Conservation (phyloP, 2,797 vertebrate species). For the Sebastes elongatus region DNA sequence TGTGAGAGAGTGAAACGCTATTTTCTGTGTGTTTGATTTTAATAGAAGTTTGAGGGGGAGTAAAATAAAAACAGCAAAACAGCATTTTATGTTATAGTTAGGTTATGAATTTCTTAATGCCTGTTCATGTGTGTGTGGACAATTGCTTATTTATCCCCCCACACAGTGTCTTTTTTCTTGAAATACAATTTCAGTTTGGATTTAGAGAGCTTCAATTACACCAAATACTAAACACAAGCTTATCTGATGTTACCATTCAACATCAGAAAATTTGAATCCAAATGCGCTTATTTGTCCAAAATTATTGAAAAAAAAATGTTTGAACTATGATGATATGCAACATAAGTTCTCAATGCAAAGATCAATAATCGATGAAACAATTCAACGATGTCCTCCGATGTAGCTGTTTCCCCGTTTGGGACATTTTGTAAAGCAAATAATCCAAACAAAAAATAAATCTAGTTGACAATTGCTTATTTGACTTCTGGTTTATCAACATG, state of each 20-base stretch:
- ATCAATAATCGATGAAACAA: not conserved
- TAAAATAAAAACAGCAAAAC: not conserved
- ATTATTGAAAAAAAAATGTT: not conserved
- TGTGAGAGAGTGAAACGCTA: slow-evolving; percentile 3
- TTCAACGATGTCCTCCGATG: not conserved
- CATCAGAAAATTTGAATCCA: not conserved
- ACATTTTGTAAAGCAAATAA: slow-evolving; percentile 20
- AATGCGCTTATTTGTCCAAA: not conserved
- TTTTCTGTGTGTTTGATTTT: slow-evolving; percentile 13
- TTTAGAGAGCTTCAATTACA: not conserved
- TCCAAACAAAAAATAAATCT: slow-evolving; percentile 17
- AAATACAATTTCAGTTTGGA: not conserved
- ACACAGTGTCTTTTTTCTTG: not conserved
- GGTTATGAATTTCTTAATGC: not conserved
- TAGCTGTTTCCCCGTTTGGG: not conserved
- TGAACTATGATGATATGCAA: not conserved
- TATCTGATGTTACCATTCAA: not conserved
- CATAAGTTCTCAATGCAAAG: not conserved
- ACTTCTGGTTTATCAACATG: slow-evolving; percentile 44
- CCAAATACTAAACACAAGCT: not conserved
- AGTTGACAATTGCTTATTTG: slow-evolving; percentile 9
- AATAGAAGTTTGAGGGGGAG: not conserved
- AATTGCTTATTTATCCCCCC: not conserved
- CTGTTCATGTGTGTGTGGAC: not conserved
- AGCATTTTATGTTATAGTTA: not conserved